Conservation (phyloP, 1,140 invertebrate genomes). For the Ladona fulva region DNA sequence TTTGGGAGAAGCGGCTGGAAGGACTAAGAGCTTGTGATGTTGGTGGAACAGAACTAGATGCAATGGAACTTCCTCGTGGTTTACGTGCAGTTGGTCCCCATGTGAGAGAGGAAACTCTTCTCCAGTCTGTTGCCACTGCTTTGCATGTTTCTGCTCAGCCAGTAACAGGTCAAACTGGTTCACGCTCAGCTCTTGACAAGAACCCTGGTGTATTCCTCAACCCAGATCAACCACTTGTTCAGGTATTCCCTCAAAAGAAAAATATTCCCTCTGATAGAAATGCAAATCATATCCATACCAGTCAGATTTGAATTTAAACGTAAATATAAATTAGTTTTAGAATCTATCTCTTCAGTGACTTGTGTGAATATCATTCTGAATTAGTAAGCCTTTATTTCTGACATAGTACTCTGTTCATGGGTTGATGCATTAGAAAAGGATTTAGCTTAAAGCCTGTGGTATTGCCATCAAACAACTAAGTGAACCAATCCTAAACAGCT, state of each 20-base stretch:
- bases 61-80: constrained; percentile 74
- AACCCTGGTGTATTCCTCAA: constrained; percentile 93
- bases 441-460: too few species aligned
- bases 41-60: constrained; percentile 68
- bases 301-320: too few species aligned
- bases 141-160: constrained; percentile 70
- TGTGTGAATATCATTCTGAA: too few species aligned
- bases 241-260: constrained; percentile 38
- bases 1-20: constrained; percentile 96
- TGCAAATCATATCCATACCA: too few species aligned
- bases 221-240: constrained; percentile 91
- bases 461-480: too few species aligned
- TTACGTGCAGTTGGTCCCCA: constrained; percentile 88
- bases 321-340: too few species aligned
- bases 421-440: too few species aligned
- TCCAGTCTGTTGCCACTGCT: constrained; percentile 83
- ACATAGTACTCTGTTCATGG: too few species aligned
- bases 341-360: too few species aligned
- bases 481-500: too few species aligned
- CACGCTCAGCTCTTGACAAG: constrained; percentile 74
- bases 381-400: too few species aligned
- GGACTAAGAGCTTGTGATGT: constrained; percentile 79
- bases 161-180: constrained; percentile 82
- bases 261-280: neutral
- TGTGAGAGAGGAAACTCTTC: constrained; percentile 78